Percentiles rank a stretch among this genome's conserved stretches.
Conservation (phyloP, 2,113 vertebrate genomes). For the Gymnogyps californianus region DNA sequence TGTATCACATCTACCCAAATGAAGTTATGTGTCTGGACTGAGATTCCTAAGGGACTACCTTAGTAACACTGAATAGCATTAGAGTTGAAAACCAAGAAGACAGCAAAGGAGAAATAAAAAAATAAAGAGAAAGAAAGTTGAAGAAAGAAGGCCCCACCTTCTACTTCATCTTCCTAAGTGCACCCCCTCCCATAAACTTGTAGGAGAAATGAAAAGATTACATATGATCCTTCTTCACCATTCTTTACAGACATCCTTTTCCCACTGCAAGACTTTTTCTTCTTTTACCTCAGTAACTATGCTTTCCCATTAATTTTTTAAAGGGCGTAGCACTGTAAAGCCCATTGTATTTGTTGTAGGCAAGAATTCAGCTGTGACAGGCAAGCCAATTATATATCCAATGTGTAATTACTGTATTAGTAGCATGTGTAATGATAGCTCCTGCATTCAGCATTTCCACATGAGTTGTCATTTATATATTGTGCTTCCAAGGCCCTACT, state of each 20-base stretch:
- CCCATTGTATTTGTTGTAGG: not conserved
- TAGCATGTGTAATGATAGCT: not conserved
- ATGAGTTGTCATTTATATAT: not conserved
- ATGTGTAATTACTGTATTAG: not conserved
- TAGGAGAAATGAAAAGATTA: not conserved
- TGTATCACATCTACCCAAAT: not conserved
- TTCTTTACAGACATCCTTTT: not conserved
- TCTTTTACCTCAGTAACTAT: not conserved
- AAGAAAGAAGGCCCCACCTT: not conserved
- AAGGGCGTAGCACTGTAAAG: not conserved
- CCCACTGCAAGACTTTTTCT: not conserved
- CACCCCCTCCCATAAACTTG: not conserved
- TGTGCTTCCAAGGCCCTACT: not conserved
- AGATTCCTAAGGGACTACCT: not conserved
- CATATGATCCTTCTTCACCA: not conserved
- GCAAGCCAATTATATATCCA: not conserved
- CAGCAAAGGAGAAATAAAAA: not conserved
- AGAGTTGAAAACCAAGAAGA: not conserved
- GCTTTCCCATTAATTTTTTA: not conserved
- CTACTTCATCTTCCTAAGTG: not conserved
- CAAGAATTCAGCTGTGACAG: not conserved
- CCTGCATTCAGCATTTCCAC: not conserved
- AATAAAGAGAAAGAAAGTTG: not conserved
- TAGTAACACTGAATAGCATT: not conserved
- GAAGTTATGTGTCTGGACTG: not conserved